Evolutionary conservation across 2,113 vertebrate species (phyloP), one percentile per base, ranked within the genome.

Genomic region (Hippocampus zosterae): DNA sequence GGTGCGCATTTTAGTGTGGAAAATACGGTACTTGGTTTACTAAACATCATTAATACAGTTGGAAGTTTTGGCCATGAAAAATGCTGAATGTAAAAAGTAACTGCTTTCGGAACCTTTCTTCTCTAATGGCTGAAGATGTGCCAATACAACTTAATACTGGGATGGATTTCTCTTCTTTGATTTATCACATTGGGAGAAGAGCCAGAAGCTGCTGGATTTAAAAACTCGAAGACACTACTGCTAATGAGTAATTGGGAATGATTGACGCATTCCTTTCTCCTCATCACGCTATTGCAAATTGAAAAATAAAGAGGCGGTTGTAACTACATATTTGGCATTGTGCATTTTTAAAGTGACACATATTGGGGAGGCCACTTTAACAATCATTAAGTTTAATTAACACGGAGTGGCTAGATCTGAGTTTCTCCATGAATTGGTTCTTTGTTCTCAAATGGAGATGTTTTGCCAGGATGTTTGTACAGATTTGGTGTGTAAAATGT

Each of bases 181-280:
- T 70, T 69, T 78, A 75, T 77, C 9, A 13, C 60, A 56, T 23
- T 27, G 71, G 37, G 65, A 29, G n/a, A 27, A 48, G 33, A 16
- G 63, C 64, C 44, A 73, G 69, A 73, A 75, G 64, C 57, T 46
- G 48, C 25, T 55, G 59, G 67, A 56, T 65, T 77, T 48, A 55
- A 68, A 74, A 77, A 66, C 65, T 25, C 69, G 33, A 73, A 67
- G 74, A 53, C 59, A 70, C 70, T 68, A 67, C 44, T 41, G 69
- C 69, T 60, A 77, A 82, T 67, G 41, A 65, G 11, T 52, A 37
- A 37, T 37, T 41, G 25, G 48, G 11, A 19, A 56, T 40, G 64
- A 73, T 60, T 76, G 76, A 82, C 53, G 8, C 11, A 6, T 18
- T 63, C 42, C 46, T 59, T 62, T 69, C 29, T 69, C 9, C 50